Evolutionary conservation across 2,888 invertebrate genomes (phyloP), one percentile per base, ranked within the genome.

Genomic region (Coleophora deauratella): DNA sequence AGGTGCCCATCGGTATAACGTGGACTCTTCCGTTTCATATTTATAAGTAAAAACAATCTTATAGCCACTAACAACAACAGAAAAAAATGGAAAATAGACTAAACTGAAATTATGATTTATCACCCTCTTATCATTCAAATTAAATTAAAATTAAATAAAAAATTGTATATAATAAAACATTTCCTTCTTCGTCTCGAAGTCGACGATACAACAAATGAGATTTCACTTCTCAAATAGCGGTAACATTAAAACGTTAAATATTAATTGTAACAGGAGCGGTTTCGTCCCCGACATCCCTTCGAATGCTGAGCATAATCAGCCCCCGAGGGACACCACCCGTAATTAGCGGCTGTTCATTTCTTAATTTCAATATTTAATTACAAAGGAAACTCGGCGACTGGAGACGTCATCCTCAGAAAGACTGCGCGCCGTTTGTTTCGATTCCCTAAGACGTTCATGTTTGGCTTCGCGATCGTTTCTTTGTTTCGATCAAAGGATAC

Each of bases 331-430:
- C 86, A 82, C 75, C 84, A 78, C 81, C 71, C 72, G 79, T 86
- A 86, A 86, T 86, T 86, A 86, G 84, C 80, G 85, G 80, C 84
- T 86, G 86, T 84, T 86, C 85, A 86, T 86, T 86, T 86, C 86
- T 86, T 86, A 86, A 86, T 86, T 86, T 86, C 85, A 86, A 86
- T 86, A 86, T 86, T 86, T 86, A 86, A 86, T 86, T 86, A 86
- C 85, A 82, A 85, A 85, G 85, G 85, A 84, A 84, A 84, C 82
- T 81, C 84, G 78, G 84, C 64, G 80, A 84, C 73, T 84, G 80
- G 75, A 81, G 78, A 85, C 85, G 85, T 85, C 85, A 85, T 77
- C 74, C 62, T 72, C 85, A 84, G 80, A 80, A 79, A 80, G 74
- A 74, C 66, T 73, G 56, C 62, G 66, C 72, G 73, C 66, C 61